Evolutionary conservation across 92 coral and sea anemone genomes (phyloP), one percentile per base, ranked within the genome.

Genomic region (Porites rus): DNA sequence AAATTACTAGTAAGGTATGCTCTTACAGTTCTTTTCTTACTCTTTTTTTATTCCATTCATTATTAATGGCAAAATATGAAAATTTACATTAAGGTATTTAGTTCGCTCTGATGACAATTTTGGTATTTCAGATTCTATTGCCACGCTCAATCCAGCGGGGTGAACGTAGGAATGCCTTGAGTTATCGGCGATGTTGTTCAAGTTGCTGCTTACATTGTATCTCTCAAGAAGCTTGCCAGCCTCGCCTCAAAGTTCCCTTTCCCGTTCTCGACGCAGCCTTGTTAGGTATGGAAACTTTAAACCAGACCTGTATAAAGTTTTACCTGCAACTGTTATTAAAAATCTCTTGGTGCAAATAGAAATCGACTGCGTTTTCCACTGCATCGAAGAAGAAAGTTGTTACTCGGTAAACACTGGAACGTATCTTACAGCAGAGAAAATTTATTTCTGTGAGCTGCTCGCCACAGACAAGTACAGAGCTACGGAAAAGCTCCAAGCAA

Each of bases 381-480:
- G 76, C 25, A 13, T 72, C 19, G 10, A 21, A 10, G 76, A 72
- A 22, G 20, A 17, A 72, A 72, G 18, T n/a, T 72, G 76, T 46
- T 72, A 43, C 50, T 72, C 76, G 21, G 8, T 46, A 16, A 72
- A 72, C 76, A 38, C 50, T 17, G 76, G 58, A 25, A 58, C 25
- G 31, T 18, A 17, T 18, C 76, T 58, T 46, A 20, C 10, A 20
- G 19, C 58, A 1, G 50, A 50, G 16, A 22, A 21, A 6, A 21
- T 72, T 43, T 46, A 72, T 43, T 22, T 72, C 4, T 72, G 76
- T 24, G 76, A 72, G 59, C 16, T 72, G 25, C 22, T 72, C 5
- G 54, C 59, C 28, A 14, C 18, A 43, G 76, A 72, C 76, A 72
- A 72, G 59, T 72, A 72, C 58, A 72, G 76, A 46, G 54, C 76